Evolutionary conservation across 2,888 invertebrate species (phyloP), one percentile per base, ranked within the genome.

Genomic region (Heliconius erato): DNA sequence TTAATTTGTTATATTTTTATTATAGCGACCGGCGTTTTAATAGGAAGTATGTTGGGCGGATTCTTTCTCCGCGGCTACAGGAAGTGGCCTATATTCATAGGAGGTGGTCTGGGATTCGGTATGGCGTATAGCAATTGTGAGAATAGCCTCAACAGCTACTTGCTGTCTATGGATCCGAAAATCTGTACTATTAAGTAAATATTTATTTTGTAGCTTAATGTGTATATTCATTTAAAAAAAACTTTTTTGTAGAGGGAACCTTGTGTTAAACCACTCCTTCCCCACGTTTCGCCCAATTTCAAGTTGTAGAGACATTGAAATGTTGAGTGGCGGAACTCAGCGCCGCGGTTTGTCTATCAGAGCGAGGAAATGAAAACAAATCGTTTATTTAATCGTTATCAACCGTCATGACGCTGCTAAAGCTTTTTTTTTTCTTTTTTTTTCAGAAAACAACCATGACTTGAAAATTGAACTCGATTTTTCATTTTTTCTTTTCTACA

Each of bases 51-150:
- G 93, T 87, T 94, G 89, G 94, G 95, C 81, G 91, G 94, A 68
- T 95, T 99, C 86, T 98, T 99, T 91, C 97, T 99, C 89, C 98
- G 97, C 91, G 96, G 98, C 88, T 91, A 88, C 85, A 97, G 97
- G 89, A 96, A 97, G 87, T 99, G 99, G 98, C 99, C 99, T 0
- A 95, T 98, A 84, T 96, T 97, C 88, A 96, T 98, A 85, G 99
- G 99, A 12, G 97, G 98, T 1, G 99, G 99, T 23, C 97, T 98
- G 86, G 99, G 99, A 67, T 95, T 98, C 87, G 99, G 99, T 26
- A 98, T 98, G 97, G 99, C 98, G 16, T 98, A 98, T 94, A 96
- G 97, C 85, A 98, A 98, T 94, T 99, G 99, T 92, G 98, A 98
- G 92, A 93, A 93, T 84, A 95, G 94, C 86, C 89, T 96, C 0